Evolutionary conservation across 2,113 vertebrate genomes (phyloP).

Genomic region (Megaptera novaeangliae): DNA sequence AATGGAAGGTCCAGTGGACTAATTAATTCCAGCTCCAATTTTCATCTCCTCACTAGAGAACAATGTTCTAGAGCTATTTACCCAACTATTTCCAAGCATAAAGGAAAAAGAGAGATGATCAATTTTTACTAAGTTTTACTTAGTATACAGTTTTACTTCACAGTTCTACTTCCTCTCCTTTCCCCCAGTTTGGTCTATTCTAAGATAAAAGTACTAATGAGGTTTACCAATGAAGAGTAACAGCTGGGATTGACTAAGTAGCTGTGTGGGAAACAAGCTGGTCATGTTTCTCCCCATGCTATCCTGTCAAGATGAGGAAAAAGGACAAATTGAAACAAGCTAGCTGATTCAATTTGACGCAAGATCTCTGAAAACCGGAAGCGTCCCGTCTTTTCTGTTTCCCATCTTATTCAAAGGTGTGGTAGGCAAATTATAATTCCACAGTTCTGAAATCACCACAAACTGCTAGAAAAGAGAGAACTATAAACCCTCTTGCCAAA

Average conservation of each 20-base stretch:
- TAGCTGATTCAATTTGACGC: not conserved
- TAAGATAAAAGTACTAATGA: not conserved
- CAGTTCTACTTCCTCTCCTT: not conserved
- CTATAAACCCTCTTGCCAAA: not conserved
- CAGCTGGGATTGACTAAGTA: not conserved
- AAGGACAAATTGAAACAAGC: not conserved
- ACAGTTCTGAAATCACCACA: not conserved
- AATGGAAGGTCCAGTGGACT: not conserved
- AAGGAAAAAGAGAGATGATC: not conserved
- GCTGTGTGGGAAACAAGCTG: not conserved
- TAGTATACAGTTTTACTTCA: not conserved
- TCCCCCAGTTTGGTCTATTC: not conserved
- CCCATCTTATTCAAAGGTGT: not conserved
- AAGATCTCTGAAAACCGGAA: not conserved
- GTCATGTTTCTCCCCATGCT: not conserved
- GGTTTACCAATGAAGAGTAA: not conserved
- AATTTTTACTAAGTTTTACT: not conserved
- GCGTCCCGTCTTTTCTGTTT: not conserved
- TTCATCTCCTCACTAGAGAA: conserved; percentile 8
- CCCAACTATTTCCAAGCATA: not conserved
- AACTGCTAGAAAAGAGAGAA: not conserved
- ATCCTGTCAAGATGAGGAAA: not conserved
- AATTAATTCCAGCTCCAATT: not conserved
- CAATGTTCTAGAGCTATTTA: not conserved
- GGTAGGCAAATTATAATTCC: not conserved